Evolutionary conservation across 37 sponge, comb jelly and placozoan genomes (phyloP), one percentile per base, ranked within the genome.

Genomic region (Bolinopsis microptera): DNA sequence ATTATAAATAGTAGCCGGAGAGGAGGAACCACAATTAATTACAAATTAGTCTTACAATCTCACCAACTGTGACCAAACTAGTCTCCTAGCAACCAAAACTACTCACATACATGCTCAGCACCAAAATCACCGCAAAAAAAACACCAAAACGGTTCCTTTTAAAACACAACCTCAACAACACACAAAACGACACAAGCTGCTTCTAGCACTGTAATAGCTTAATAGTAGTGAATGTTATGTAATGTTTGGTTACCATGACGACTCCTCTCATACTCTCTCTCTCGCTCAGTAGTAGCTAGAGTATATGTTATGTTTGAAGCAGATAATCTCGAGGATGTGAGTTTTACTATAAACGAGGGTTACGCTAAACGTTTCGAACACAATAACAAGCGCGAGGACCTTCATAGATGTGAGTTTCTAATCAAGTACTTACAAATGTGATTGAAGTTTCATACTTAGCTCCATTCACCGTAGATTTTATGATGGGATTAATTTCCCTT

Each of bases 371-470:
- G 93, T 28, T 97, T 96, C 41, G 93, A 93, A 27, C 92, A 95
- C 61, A 94, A 77, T 34, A 97, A 97, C 88, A 93, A 94, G 77
- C 92, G 92, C 0, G 97, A 97, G 68, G 97, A 97, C 32, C 80
- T 95, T 0, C 95, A 94, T 0, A 94, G 95, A 68, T 83, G 96
- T 95, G 92, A 94, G 96, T 93, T 24, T 0, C 2, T 83, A 48
- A n/a, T 93, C 24, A 22, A 80, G 3, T 16, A 93, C 37, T 23
- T 92, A 0, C 16, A 9, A 22, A n/a, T n/a, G n/a, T n/a, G n/a
- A n/a, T n/a, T n/a, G n/a, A n/a, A n/a, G n/a, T n/a, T n/a, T n/a
- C n/a, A n/a, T n/a, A n/a, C n/a, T n/a, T n/a, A n/a, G n/a, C n/a
- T n/a, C n/a, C n/a, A n/a, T n/a, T n/a, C n/a, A n/a, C n/a, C n/a